Conservation (phyloP, 1,140 invertebrate genomes). For the Dinoponera quadriceps region DNA sequence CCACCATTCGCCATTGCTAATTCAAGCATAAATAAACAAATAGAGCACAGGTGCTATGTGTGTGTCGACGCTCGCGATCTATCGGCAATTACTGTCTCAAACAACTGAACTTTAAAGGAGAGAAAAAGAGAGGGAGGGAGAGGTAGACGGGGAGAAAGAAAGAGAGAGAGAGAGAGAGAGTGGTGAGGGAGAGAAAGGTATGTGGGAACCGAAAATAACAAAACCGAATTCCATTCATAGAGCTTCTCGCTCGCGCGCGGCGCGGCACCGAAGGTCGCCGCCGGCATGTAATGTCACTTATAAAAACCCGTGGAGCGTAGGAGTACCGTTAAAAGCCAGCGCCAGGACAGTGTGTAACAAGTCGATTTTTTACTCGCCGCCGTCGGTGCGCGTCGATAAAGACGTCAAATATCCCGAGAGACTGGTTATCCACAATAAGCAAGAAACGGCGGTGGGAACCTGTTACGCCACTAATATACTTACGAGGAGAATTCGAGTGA, state of each 20-base stretch:
- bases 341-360: conserved; percentile 25
- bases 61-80: no score
- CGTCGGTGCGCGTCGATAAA: conserved; percentile 26
- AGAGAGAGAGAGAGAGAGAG: no score
- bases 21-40: no score
- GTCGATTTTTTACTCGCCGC: conserved; percentile 18
- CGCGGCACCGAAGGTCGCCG: conserved; percentile 14
- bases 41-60: no score
- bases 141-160: no score
- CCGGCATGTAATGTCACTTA: neutral
- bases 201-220: no score
- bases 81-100: no score
- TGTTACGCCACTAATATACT: conserved; percentile 43
- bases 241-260: neutral
- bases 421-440: conserved; percentile 52
- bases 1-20: no score
- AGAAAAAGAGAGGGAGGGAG: no score
- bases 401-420: conserved; percentile 45
- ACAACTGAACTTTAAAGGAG: no score
- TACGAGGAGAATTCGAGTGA: conserved; percentile 27
- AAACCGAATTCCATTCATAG: no score
- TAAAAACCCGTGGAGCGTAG: conserved; percentile 31
- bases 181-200: no score
- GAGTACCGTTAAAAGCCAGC: conserved; percentile 47
- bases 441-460: conserved; percentile 28